Percentiles rank a stretch among this genome's conserved stretches.
Conservation (phyloP, 2,888 invertebrate genomes). For the Aphrophora alni region DNA sequence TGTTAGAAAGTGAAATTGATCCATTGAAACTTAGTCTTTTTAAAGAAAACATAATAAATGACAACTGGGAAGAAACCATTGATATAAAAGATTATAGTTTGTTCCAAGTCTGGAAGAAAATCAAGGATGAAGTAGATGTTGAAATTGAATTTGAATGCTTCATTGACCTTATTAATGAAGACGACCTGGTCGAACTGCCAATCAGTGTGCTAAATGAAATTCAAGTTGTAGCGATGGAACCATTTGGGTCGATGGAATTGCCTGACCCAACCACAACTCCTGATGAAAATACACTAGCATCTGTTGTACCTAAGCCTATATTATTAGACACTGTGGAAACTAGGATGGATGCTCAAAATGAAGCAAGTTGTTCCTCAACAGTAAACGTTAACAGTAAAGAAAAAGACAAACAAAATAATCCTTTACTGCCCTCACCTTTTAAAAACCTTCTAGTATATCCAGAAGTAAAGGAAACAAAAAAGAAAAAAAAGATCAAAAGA, state of each 20-base stretch:
- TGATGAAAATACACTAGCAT: no score
- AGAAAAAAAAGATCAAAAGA: constrained; percentile 15
- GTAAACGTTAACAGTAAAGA: neutral
- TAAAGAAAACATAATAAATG: neutral
- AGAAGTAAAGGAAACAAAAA: constrained; percentile 10
- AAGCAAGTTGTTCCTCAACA: neutral
- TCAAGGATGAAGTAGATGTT: neutral
- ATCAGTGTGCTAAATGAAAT: constrained; percentile 7
- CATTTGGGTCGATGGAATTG: neutral
- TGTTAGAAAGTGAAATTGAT: no score
- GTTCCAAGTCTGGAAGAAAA: constrained; percentile 17
- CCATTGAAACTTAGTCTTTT: neutral
- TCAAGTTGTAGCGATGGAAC: neutral
- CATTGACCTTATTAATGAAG: neutral
- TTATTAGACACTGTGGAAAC: no score
- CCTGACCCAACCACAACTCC: neutral
- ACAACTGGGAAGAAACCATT: constrained; percentile 9
- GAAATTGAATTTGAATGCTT: constrained; percentile 13
- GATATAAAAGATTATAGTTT: constrained; percentile 3
- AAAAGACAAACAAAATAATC: neutral
- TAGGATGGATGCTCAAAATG: neutral
- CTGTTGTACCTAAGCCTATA: no score
- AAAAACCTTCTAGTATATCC: constrained; percentile 9
- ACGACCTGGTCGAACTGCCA: neutral
- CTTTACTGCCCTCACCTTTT: neutral